Conservation (phyloP, 2,113 vertebrate species). For the Hippocampus zosterae region DNA sequence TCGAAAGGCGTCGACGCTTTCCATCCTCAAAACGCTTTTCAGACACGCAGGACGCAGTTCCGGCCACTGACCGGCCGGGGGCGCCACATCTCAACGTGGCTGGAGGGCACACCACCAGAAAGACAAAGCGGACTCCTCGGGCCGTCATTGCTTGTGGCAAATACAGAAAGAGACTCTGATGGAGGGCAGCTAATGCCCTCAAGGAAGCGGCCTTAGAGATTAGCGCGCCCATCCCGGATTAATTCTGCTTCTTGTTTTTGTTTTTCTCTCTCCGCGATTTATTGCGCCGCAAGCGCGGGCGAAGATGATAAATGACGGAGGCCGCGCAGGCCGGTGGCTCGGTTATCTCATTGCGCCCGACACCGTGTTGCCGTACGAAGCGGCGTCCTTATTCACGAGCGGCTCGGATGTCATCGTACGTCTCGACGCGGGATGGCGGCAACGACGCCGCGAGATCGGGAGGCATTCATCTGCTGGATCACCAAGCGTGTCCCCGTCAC, state of each 20-base stretch:
- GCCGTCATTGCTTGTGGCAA: slow-evolving; percentile 71
- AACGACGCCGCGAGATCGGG: neutral
- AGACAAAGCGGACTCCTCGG: no score
- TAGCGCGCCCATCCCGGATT: slow-evolving; percentile 35
- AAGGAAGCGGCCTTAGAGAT: slow-evolving; percentile 50
- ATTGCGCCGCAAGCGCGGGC: neutral
- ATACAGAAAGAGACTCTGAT: slow-evolving; percentile 59
- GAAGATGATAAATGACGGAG: neutral
- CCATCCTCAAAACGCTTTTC: no score
- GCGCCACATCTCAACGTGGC: slow-evolving; percentile 35
- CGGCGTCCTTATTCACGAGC: neutral
- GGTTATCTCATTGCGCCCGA: neutral
- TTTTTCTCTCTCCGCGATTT: neutral
- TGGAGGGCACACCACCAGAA: slow-evolving; percentile 29
- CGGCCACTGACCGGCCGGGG: slow-evolving; percentile 58
- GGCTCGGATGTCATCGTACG: neutral
- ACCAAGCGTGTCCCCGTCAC: neutral
- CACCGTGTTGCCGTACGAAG: neutral
- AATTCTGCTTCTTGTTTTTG: neutral
- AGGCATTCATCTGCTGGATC: neutral
- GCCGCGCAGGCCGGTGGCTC: neutral
- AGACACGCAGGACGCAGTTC: slow-evolving; percentile 10
- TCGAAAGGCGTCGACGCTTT: neutral
- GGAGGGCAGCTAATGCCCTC: slow-evolving; percentile 55
- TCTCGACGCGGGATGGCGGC: neutral